phyloP scores from a whole-genome alignment of 92 coral and sea anemone genomes.

The Heliopora coerulea region DNA sequence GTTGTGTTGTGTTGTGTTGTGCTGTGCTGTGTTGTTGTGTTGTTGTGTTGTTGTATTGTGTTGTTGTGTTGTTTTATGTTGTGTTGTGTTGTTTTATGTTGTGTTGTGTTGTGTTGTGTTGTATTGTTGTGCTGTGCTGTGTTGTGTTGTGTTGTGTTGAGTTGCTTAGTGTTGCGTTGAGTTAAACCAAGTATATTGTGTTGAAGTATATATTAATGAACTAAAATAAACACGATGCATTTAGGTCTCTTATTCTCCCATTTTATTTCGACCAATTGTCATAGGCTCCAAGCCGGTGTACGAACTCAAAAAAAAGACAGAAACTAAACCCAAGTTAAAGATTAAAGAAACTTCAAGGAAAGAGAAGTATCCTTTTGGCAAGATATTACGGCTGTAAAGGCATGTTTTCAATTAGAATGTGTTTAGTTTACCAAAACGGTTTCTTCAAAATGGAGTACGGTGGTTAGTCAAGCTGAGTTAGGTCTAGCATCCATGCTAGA shows the following conservation, averaged over 20 bases:
- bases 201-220: too few relatives aligned
- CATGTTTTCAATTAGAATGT: neutral
- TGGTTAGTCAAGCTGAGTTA: too few relatives aligned
- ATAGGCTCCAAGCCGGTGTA: conserved; percentile 88
- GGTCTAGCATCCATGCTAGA: too few relatives aligned
- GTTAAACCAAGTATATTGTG: neutral
- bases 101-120: neutral
- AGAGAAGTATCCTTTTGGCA: conserved; percentile 72
- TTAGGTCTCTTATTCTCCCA: neutral
- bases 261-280: neutral
- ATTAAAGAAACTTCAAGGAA: conserved; percentile 59
- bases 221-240: too few relatives aligned
- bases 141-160: neutral
- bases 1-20: too few relatives aligned
- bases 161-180: too few relatives aligned
- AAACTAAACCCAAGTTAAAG: conserved; percentile 65
- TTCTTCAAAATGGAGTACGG: too few relatives aligned
- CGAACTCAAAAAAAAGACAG: conserved; percentile 55
- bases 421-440: neutral
- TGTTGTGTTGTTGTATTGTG: neutral
- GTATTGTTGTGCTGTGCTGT: too few relatives aligned
- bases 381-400: too few relatives aligned
- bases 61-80: too few relatives aligned
- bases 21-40: neutral
- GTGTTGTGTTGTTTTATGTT: too few relatives aligned